phyloP scores from a whole-genome alignment of 2,797 vertebrate genomes.

The Sebastes minor region DNA sequence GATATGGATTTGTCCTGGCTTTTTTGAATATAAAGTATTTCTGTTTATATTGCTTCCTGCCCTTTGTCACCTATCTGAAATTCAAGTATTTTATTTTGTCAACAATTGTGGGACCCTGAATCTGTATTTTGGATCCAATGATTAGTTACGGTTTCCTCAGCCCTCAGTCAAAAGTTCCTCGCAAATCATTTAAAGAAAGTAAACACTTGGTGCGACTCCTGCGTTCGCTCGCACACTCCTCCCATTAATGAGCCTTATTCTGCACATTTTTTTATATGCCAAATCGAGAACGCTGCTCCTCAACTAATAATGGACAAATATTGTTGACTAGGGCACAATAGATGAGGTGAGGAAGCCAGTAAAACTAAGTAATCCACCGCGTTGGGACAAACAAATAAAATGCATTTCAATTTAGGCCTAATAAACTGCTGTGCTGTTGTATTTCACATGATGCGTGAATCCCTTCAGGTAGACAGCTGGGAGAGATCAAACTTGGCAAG shows the following conservation, averaged over 20 bases:
- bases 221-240: constrained; percentile 11
- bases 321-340: constrained; percentile 33
- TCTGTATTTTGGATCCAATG: constrained; percentile 20
- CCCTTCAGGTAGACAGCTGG: constrained; percentile 33
- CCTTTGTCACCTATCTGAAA: constrained; percentile 20
- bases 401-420: constrained; percentile 41
- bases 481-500: constrained; percentile 48
- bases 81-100: neutral
- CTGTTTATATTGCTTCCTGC: constrained; percentile 19
- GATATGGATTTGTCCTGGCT: neutral
- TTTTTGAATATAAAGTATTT: constrained; percentile 24
- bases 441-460: constrained; percentile 30
- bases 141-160: constrained; percentile 6
- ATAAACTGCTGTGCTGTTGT: constrained; percentile 26
- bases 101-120: constrained; percentile 12
- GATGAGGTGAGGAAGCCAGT: constrained; percentile 41
- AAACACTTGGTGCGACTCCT: neutral
- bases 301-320: constrained; percentile 50
- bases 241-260: constrained; percentile 30
- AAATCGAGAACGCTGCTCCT: constrained; percentile 42
- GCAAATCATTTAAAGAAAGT: constrained; percentile 25
- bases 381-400: constrained; percentile 50
- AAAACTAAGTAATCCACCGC: constrained; percentile 16
- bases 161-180: constrained; percentile 10
- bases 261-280: constrained; percentile 42